phyloP scores from a whole-genome alignment of 2,113 vertebrate genomes.

The Oenanthe melanoleuca region DNA sequence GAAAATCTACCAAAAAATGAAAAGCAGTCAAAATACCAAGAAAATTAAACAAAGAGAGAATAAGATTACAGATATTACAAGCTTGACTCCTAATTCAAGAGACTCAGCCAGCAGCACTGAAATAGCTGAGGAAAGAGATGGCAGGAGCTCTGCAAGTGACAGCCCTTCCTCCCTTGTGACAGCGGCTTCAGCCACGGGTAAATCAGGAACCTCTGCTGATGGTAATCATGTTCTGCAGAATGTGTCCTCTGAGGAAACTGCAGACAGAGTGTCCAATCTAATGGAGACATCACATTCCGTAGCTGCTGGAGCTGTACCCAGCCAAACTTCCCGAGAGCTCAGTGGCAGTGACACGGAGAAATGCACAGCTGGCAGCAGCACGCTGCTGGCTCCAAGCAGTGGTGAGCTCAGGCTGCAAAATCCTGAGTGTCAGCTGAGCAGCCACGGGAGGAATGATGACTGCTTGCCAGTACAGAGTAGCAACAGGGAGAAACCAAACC shows the following conservation, averaged over 20 bases:
- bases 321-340: background rate
- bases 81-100: background rate
- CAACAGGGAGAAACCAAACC: conserved; percentile 40
- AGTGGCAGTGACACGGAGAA: background rate
- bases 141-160: background rate
- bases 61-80: background rate
- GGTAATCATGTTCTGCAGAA: background rate
- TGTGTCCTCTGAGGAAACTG: background rate
- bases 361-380: background rate
- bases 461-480: conserved; percentile 33
- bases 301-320: background rate
- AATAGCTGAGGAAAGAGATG: background rate
- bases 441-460: background rate
- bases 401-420: background rate
- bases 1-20: conserved; percentile 86
- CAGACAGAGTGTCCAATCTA: background rate
- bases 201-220: background rate
- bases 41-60: conserved; percentile 42
- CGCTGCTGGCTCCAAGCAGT: background rate
- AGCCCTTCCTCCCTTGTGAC: background rate
- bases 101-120: background rate
- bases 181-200: background rate
- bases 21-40: conserved; percentile 61
- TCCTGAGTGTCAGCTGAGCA: background rate
- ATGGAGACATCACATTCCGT: background rate